Conservation (phyloP, 2,888 invertebrate species). For the Troides aeacus region DNA sequence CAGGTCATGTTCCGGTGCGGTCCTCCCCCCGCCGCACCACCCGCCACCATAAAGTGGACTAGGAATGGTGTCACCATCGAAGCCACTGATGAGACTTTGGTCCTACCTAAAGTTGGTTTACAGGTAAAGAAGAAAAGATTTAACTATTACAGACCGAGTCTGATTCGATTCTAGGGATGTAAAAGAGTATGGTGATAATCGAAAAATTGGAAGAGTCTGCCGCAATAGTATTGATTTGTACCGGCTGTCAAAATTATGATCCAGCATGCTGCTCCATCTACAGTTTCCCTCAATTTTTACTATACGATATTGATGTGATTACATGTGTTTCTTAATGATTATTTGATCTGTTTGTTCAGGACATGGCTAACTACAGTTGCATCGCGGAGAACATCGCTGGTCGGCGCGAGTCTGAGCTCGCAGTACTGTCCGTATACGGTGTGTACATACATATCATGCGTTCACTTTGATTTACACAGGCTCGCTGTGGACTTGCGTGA, state of each 20-base stretch:
- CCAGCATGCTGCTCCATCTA: no score
- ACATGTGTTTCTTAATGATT: no score
- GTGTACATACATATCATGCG: slow-evolving; percentile 57
- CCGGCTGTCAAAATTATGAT: no score
- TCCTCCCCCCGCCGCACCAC: slow-evolving; percentile 92
- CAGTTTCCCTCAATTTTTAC: no score
- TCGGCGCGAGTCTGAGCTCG: slow-evolving; percentile 89
- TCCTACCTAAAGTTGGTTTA: slow-evolving; percentile 90
- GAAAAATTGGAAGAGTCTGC: no score
- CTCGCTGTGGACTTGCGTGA: slow-evolving; percentile 3
- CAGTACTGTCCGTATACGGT: slow-evolving; percentile 94
- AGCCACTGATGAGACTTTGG: slow-evolving; percentile 89
- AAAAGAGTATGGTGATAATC: no score
- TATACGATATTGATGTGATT: no score
- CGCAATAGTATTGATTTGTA: no score
- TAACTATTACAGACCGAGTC: no score
- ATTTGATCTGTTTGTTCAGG: slow-evolving; percentile 60
- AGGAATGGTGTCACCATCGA: slow-evolving; percentile 87
- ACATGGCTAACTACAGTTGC: slow-evolving; percentile 97
- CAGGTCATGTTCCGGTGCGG: slow-evolving; percentile 91
- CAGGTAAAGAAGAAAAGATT: slow-evolving; percentile 56
- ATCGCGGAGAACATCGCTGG: slow-evolving; percentile 95
- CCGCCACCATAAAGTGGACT: slow-evolving; percentile 91
- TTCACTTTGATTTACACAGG: slow-evolving; percentile 8
- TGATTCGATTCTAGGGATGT: no score